Evolutionary conservation across 2,113 vertebrate species (phyloP).

Genomic region (Caranx melampygus): DNA sequence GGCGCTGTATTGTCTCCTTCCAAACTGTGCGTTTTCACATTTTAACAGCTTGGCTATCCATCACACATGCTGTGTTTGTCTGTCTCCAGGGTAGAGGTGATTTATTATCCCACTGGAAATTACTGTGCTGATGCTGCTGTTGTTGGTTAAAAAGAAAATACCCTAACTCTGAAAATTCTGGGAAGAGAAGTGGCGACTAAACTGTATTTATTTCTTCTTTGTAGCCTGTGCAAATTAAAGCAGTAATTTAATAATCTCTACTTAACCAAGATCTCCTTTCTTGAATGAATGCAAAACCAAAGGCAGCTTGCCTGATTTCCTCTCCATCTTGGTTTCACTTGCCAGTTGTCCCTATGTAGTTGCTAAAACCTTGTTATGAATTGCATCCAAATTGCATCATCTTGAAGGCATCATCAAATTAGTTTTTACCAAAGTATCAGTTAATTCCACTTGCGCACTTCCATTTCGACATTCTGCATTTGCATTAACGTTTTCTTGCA

Average conservation of each 20-base stretch:
- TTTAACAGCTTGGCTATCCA: conserved; percentile 74
- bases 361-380: conserved; percentile 31
- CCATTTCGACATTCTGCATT: conserved; percentile 10
- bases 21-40: conserved; percentile 69
- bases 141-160: conserved; percentile 64
- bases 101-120: conserved; percentile 75
- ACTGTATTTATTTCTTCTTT: not conserved
- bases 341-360: conserved; percentile 8
- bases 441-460: conserved; percentile 23
- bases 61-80: conserved; percentile 68
- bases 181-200: conserved; percentile 23
- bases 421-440: conserved; percentile 27
- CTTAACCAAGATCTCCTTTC: conserved; percentile 25
- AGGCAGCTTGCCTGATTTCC: conserved; percentile 39
- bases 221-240: not conserved
- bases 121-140: conserved; percentile 60
- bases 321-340: conserved; percentile 23
- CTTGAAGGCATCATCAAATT: conserved; percentile 54
- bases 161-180: conserved; percentile 36
- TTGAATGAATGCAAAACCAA: conserved; percentile 20
- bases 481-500: conserved; percentile 13
- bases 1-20: conserved; percentile 54
- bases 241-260: conserved; percentile 14
- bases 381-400: conserved; percentile 73
- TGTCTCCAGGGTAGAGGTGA: conserved; percentile 69